phyloP scores from a whole-genome alignment of 2,113 vertebrate genomes.

The Micronycteris hirsuta region DNA sequence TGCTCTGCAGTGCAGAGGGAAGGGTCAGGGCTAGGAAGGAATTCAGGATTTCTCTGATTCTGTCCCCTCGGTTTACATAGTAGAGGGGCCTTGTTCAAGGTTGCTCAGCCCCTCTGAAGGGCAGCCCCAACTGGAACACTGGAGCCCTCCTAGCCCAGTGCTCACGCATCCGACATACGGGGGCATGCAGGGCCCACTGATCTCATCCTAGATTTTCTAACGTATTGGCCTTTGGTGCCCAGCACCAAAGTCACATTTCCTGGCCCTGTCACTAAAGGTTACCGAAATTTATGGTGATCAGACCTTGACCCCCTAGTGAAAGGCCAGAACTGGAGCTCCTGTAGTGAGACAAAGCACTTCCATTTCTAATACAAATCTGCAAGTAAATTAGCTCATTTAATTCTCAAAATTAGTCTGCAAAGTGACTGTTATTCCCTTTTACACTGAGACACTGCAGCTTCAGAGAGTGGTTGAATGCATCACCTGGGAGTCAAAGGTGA shows the following conservation, averaged over 20 bases:
- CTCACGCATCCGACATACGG: not conserved
- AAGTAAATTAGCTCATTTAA: conserved; percentile 45
- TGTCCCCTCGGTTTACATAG: not conserved
- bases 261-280: not conserved
- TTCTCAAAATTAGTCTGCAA: not conserved
- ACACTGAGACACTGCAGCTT: conserved; percentile 22
- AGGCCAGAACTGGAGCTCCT: not conserved
- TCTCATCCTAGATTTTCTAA: not conserved
- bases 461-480: not conserved
- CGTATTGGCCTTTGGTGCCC: not conserved
- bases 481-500: not conserved
- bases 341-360: not conserved
- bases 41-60: not conserved
- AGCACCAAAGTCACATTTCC: not conserved
- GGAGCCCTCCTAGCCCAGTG: not conserved
- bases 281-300: not conserved
- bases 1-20: not conserved
- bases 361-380: not conserved
- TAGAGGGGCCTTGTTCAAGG: not conserved
- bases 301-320: not conserved
- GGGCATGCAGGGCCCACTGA: not conserved
- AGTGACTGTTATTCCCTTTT: not conserved
- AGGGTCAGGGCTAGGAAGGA: not conserved
- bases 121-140: not conserved
- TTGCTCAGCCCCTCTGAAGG: not conserved